Percentiles rank a stretch among this genome's conserved stretches.
phyloP scores from a whole-genome alignment of 2,113 vertebrate genomes.

The Marcusenius ussheri region DNA sequence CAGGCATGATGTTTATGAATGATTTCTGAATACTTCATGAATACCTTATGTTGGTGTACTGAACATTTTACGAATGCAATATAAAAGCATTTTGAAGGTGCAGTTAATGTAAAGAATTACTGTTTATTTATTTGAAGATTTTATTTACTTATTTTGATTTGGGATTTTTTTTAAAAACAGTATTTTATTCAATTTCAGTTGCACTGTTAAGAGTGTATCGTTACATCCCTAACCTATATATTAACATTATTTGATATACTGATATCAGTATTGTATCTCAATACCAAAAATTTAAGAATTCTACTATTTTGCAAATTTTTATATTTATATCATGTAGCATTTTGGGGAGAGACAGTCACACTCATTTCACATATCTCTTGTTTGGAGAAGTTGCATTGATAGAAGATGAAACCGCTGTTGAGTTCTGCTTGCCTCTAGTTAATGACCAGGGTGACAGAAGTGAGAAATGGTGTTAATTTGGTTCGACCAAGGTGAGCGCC shows the following conservation, averaged over 20 bases:
- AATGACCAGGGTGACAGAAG: background rate
- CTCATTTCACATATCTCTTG: background rate
- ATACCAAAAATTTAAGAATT: background rate
- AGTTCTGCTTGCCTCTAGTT: background rate
- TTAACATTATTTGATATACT: background rate
- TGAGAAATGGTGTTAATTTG: background rate
- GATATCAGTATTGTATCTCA: background rate
- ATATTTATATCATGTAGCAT: background rate
- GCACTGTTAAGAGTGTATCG: too few species aligned
- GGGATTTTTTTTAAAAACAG: too few species aligned
- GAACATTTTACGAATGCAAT: too few species aligned
- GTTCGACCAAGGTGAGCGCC: background rate
- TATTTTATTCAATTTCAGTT: too few species aligned
- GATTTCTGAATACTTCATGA: too few species aligned
- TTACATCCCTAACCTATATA: background rate
- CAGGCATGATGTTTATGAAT: too few species aligned
- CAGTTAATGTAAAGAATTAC: too few species aligned
- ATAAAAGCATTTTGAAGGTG: too few species aligned
- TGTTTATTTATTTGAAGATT: too few species aligned
- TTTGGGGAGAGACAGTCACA: background rate
- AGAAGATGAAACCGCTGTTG: background rate
- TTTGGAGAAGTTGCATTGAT: background rate
- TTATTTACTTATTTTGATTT: too few species aligned
- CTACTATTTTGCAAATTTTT: background rate
- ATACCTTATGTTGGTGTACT: too few species aligned